Conservation (phyloP, 2,797 vertebrate genomes). For the Myripristis murdjan region DNA sequence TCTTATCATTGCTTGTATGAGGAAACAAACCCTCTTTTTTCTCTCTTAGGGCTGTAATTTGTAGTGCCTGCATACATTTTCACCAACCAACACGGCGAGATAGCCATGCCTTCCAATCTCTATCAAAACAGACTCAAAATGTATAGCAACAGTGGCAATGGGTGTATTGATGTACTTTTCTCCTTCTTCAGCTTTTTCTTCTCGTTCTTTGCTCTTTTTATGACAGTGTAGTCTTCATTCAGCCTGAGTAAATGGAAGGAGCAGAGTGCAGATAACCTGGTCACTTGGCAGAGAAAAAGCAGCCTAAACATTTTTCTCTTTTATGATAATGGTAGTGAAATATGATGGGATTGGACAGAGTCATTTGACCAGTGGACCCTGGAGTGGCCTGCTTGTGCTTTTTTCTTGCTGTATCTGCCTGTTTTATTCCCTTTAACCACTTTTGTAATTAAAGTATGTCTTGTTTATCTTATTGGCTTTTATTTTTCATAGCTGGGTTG, state of each 20-base stretch:
- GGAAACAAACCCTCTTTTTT: background rate
- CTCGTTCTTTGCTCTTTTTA: too few relatives aligned
- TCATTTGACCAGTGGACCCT: too few relatives aligned
- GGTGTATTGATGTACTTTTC: background rate
- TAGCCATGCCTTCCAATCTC: background rate
- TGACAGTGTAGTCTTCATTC: background rate
- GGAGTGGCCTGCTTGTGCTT: too few relatives aligned
- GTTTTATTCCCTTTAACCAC: too few relatives aligned
- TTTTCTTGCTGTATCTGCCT: too few relatives aligned
- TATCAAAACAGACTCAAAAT: too few relatives aligned
- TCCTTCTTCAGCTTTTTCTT: too few relatives aligned
- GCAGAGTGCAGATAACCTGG: background rate
- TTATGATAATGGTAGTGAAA: background rate
- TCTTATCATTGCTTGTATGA: background rate
- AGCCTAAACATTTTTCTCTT: too few relatives aligned
- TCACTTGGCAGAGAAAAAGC: too few relatives aligned
- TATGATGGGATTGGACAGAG: background rate
- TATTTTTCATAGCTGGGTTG: background rate
- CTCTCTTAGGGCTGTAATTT: slow-evolving; percentile 1
- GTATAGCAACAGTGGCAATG: background rate
- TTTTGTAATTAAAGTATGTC: background rate
- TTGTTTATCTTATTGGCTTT: background rate
- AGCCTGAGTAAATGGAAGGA: background rate
- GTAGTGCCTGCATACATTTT: background rate
- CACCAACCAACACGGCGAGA: too few relatives aligned